A percentile compares a stretch with the other conserved stretches of the same genome.
phyloP scores from a whole-genome alignment of 2,113 vertebrate genomes.

The Festucalex cinctus region DNA sequence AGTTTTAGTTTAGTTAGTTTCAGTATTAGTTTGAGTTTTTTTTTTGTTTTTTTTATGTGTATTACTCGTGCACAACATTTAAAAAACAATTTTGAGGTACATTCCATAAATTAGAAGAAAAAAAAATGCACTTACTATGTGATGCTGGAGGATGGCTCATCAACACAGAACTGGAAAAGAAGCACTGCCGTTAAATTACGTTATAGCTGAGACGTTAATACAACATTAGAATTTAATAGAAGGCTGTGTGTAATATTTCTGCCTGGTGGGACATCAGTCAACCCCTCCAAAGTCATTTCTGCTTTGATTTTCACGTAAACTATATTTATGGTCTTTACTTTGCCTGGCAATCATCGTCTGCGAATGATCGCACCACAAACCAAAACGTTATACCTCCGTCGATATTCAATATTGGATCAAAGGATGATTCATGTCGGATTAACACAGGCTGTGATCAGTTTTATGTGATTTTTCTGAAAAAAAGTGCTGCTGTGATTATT shows the following conservation, averaged over 20 bases:
- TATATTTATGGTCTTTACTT: neutral
- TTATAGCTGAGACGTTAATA: neutral
- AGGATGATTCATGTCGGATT: conserved; percentile 42
- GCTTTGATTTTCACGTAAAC: neutral
- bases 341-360: neutral
- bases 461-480: conserved; percentile 50
- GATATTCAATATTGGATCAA: conserved; percentile 7
- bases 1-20: too few relatives aligned
- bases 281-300: neutral
- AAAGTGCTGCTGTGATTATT: conserved; percentile 53
- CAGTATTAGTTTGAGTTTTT: too few relatives aligned
- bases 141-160: neutral
- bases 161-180: neutral
- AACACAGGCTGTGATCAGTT: conserved; percentile 31
- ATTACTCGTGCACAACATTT: too few relatives aligned
- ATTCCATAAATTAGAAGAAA: neutral
- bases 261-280: neutral
- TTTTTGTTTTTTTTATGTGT: too few relatives aligned
- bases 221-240: too few relatives aligned
- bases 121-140: neutral
- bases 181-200: neutral
- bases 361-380: neutral
- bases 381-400: neutral
- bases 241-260: too few relatives aligned
- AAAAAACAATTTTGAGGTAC: neutral